These are phyloP conservation scores for Pterocles burchelli DNA, from an alignment of 2,113 vertebrate species.

Conservation along the genomic window DNA sequence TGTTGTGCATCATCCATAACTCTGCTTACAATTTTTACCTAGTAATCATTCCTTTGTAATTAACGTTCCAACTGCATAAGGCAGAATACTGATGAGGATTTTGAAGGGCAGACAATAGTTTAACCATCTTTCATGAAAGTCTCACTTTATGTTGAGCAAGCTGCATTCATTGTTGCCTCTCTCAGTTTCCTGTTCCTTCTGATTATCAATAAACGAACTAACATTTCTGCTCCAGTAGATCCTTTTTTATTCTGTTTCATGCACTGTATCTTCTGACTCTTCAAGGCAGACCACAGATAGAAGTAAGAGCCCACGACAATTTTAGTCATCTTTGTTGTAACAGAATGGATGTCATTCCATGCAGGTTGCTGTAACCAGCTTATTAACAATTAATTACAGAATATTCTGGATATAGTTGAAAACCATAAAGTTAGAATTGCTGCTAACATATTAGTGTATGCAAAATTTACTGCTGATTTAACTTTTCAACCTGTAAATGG, in stretches of 20 bases:
- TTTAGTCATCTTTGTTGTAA: neutral
- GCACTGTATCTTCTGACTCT: neutral
- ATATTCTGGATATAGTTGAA: neutral
- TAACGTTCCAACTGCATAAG: conserved; percentile 27
- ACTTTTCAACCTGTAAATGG: neutral
- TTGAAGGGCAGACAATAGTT: neutral
- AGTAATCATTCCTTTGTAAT: conserved; percentile 20
- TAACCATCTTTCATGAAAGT: neutral
- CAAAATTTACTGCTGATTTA: neutral
- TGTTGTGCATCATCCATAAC: neutral
- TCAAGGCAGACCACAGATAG: neutral
- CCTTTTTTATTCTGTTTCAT: neutral
- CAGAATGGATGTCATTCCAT: neutral
- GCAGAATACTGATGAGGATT: conserved; percentile 42
- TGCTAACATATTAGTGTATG: neutral
- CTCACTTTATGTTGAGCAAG: neutral
- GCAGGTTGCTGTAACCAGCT: neutral
- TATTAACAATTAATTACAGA: neutral
- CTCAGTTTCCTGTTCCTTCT: neutral
- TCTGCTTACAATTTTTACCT: conserved; percentile 58
- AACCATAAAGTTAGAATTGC: neutral
- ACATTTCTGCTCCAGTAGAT: neutral
- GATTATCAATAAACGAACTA: neutral
- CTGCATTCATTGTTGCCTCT: neutral
- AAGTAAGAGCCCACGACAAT: neutral